Percentiles rank a stretch among this genome's conserved stretches.
phyloP scores from a whole-genome alignment of 2,888 invertebrate genomes.

The Plagodis pulveraria region DNA sequence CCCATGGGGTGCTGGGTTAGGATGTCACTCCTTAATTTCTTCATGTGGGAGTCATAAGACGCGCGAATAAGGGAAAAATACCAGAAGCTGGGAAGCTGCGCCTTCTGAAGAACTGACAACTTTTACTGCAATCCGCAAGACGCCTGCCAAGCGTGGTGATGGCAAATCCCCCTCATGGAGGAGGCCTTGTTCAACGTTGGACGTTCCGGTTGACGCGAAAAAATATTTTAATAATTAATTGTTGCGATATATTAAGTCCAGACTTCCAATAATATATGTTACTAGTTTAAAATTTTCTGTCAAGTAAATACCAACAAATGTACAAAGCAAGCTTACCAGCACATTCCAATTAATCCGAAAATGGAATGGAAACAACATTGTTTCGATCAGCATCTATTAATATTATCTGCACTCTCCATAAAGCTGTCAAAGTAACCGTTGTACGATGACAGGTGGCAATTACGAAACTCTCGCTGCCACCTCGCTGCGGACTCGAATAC shows the following conservation, averaged over 20 bases:
- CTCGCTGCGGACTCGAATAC: constrained; percentile 32
- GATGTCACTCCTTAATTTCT: too few relatives aligned
- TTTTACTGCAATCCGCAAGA: too few relatives aligned
- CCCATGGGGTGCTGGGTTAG: too few relatives aligned
- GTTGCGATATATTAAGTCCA: neutral
- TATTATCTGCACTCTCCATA: constrained; percentile 48
- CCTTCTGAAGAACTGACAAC: too few relatives aligned
- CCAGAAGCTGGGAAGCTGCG: too few relatives aligned
- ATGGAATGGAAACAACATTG: constrained; percentile 31
- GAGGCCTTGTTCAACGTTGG: too few relatives aligned
- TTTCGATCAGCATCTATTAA: constrained; percentile 34
- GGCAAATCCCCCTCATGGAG: too few relatives aligned
- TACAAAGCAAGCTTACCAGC: neutral
- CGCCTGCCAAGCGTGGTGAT: too few relatives aligned
- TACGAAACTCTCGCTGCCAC: constrained; percentile 58
- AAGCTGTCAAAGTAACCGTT: constrained; percentile 57
- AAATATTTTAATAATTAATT: too few relatives aligned
- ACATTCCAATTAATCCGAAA: constrained; percentile 18
- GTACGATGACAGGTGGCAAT: constrained; percentile 63
- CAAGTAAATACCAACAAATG: neutral
- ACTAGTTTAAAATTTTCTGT: neutral
- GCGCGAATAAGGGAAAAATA: too few relatives aligned
- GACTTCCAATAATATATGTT: neutral
- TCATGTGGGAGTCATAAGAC: too few relatives aligned
- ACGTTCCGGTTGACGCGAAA: neutral